Evolutionary conservation across 2,888 invertebrate species (phyloP), one percentile per base, ranked within the genome.

Genomic region (Petrolisthes cinctipes): DNA sequence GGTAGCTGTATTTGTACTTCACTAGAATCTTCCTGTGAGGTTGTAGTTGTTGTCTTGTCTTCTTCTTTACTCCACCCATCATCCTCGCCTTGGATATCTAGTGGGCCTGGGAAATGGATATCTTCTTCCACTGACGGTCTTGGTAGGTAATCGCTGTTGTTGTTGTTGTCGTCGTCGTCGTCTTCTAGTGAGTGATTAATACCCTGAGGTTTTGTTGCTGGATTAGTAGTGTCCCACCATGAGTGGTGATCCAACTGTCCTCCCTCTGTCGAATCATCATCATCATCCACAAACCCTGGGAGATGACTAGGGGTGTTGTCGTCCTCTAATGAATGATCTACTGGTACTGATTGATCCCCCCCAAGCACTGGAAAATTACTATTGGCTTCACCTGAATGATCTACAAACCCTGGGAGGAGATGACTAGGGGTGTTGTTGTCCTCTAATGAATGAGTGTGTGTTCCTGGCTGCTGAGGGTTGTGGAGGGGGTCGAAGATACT

Each of bases 401-500:
- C 37, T 37, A 37, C 37, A 37, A 37, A 37, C 37, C 37, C 37
- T 37, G 37, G 37, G 37, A 37, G 37, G 37, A 37, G 37, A 37
- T 37, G 37, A 37, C 37, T 37, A 37, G 0, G 2, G 37, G 37
- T 37, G 37, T 37, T 37, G 37, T 37, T 37, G 37, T 37, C 37
- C 37, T 37, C 37, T 37, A 37, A 0, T 37, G 37, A 37, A 37
- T 37, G 37, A 37, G 37, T 37, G 37, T 37, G 37, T 37, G 37
- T 37, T 37, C 37, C 61, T 57, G 71, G 85, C 14, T 17, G 85
- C 14, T 17, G n/a, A 17, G 61, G 71, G 53, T 61, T 56, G 23
- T 86, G 76, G 11, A 82, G 61, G 53, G 86, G 83, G 61, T 86
- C 86, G 23, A 83, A 86, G 53, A 86, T 86, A 20, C 7, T 83